Evolutionary conservation across 1,140 invertebrate species (phyloP), one percentile per base, ranked within the genome.

Genomic region (Eriocheir sinensis): DNA sequence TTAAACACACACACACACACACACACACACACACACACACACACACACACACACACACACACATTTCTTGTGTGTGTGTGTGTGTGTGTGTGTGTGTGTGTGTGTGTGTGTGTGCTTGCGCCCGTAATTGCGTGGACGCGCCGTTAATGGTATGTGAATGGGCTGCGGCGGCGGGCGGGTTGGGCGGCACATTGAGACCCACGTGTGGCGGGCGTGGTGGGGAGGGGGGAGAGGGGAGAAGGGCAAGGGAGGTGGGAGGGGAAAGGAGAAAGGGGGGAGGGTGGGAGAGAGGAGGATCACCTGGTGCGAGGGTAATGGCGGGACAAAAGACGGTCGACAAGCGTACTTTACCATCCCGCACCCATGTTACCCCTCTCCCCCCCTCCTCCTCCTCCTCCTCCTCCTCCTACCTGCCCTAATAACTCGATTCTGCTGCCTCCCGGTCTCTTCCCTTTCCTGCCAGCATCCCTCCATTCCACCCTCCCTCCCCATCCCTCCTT

Each of bases 261-360:
- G 79, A 89, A 38, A 89, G 88, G 88, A 89, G 88, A 48, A 3
- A 48, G 88, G 48, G 40, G 48, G 88, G 36, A 34, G 48, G 88
- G 60, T 36, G 53, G 53, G 36, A 8, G 72, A 72, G 27, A 6
- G 79, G 90, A 30, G 79, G 90, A 83, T 81, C 90, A 30, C 90
- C 90, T 79, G 90, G 90, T 44, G 90, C 44, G 90, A 92, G 36
- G 90, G 60, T 92, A 92, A 92, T 92, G 40, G 90, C 34, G 9
- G 40, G 90, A 92, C 90, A 92, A 92, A 92, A 92, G 90, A 92
- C 90, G 60, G 36, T 92, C 72, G 90, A 92, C 90, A 92, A 81
- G 90, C 72, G 90, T 40, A 92, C 36, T 92, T 92, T 92, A 92
- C 90, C 79, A 92, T 80, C 72, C 48, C 41, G 72, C 90, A 81